Evolutionary conservation across 2,888 invertebrate genomes (phyloP), one percentile per base, ranked within the genome.

Genomic region (Lissocephala sabroskyi): DNA sequence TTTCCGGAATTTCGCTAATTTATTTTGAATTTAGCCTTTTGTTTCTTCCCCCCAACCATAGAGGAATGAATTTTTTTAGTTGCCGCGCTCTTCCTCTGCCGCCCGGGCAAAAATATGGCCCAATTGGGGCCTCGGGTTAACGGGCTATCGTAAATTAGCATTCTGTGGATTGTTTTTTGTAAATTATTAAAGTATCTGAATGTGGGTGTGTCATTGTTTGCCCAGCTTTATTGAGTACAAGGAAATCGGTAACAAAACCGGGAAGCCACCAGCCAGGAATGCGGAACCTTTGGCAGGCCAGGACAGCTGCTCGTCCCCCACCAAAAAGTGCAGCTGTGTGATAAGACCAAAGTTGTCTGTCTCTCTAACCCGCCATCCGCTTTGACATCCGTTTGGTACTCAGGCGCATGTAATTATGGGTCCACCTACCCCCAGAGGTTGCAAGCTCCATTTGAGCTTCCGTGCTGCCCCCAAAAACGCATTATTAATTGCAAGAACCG

Each of bases 1-100:
- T 75, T 79, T 80, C 80, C 79, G 78, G 79, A 71, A 66, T 58
- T 75, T 75, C 64, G 80, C 80, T 77, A 67, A 73, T 74, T 67
- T 64, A 70, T 65, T 52, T 51, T 60, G 49, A 14, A 16, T 18
- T 42, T 37, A 39, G 19, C 14, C 19, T 37, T 17, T 13, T 13
- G 17, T 41, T 45, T n/a, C n/a, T n/a, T n/a, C n/a, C n/a, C n/a
- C n/a, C n/a, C n/a, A n/a, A n/a, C n/a, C 62, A 64, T 77, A 62
- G 75, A 52, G 54, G 52, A 55, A 71, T 67, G 75, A 75, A 62
- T 65, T 74, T 52, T 52, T 46, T 46, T 23, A 29, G 49, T 54
- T n/a, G 43, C 33, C 17, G n/a, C 11, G 14, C 36, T 52, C n/a
- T 49, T 48, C 47, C 41, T 49, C 53, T 76, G 65, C 63, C 75